Conservation (phyloP, 1,140 invertebrate species). For the Papilio polyxenes region DNA sequence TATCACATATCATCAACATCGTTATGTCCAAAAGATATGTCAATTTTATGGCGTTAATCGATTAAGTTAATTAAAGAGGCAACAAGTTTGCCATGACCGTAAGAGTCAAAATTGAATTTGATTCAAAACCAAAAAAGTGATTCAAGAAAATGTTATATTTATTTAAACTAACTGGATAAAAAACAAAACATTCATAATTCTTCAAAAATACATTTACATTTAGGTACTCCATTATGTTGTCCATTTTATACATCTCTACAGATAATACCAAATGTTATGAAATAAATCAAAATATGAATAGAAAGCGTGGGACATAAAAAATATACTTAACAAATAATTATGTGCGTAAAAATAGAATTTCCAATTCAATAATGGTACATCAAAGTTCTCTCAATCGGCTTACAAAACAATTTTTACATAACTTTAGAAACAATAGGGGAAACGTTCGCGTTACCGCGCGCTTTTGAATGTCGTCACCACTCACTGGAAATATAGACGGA, state of each 20-base stretch:
- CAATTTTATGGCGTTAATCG: conserved; percentile 7
- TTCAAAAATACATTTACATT: too few species aligned
- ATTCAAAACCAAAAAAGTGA: background rate
- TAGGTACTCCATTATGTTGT: too few species aligned
- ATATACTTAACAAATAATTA: background rate
- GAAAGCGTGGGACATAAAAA: background rate
- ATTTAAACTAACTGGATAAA: too few species aligned
- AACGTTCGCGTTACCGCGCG: background rate
- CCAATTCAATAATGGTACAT: background rate
- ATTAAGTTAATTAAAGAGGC: conserved; percentile 9
- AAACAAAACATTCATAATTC: too few species aligned
- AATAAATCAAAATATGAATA: background rate
- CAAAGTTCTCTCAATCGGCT: background rate
- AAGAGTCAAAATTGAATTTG: background rate
- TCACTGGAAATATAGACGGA: background rate
- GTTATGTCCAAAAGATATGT: conserved; percentile 2
- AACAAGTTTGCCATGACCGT: background rate
- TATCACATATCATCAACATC: background rate
- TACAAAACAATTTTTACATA: conserved; percentile 24
- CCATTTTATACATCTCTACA: too few species aligned
- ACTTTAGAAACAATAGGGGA: conserved; percentile 8
- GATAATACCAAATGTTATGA: background rate
- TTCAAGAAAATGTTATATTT: background rate
- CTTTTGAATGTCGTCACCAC: background rate
- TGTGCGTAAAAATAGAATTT: background rate